Evolutionary conservation across 2,113 vertebrate genomes (phyloP).

Genomic region (Pomatostomus ruficeps): DNA sequence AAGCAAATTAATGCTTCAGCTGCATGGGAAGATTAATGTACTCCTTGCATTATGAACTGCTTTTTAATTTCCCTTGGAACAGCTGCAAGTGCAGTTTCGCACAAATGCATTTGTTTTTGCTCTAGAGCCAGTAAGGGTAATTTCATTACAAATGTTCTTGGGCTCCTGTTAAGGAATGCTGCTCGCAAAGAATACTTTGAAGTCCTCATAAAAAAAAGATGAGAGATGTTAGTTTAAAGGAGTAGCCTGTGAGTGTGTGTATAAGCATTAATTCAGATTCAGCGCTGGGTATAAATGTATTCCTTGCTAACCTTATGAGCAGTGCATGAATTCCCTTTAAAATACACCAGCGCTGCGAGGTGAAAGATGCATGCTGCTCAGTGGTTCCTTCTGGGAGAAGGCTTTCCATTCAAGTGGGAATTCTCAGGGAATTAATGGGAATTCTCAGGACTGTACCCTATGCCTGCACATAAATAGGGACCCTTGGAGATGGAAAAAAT

Average conservation of each 20-base stretch:
- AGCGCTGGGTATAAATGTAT: neutral
- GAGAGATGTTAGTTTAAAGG: neutral
- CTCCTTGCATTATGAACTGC: neutral
- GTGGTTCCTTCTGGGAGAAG: neutral
- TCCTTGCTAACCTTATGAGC: neutral
- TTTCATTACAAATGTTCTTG: neutral
- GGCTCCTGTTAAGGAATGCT: neutral
- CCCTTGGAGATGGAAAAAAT: neutral
- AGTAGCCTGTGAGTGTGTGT: neutral
- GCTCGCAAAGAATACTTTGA: neutral
- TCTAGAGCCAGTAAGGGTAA: neutral
- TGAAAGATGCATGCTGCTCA: neutral
- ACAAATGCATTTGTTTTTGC: neutral
- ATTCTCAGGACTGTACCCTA: neutral
- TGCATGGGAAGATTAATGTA: neutral
- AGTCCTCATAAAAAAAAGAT: neutral
- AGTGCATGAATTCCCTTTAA: neutral
- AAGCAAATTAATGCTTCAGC: slow-evolving; percentile 18
- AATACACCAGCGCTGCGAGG: neutral
- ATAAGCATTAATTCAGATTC: neutral
- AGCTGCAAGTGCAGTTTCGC: slow-evolving; percentile 23
- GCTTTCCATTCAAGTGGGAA: neutral
- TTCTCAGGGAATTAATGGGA: too few species aligned
- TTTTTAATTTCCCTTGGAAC: neutral
- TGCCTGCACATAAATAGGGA: neutral